Conservation (phyloP, 2,888 invertebrate genomes). For the Bellardia bayeri region DNA sequence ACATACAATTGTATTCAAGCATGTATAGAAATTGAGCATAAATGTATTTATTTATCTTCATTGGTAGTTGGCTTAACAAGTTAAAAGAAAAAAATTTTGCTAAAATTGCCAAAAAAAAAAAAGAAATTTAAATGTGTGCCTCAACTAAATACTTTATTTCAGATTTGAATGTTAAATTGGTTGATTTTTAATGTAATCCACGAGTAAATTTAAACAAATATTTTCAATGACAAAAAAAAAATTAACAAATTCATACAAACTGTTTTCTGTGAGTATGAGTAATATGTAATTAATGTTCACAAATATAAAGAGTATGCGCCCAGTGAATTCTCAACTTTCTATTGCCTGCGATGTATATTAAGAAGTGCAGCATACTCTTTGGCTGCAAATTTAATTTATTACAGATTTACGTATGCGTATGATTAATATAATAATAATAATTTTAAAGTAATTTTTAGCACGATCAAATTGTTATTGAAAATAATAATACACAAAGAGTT, state of each 20-base stretch:
- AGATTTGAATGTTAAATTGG: slow-evolving; percentile 11
- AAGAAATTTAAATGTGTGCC: background rate
- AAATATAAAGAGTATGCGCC: background rate
- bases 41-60: background rate
- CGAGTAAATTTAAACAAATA: background rate
- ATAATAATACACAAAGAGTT: no score
- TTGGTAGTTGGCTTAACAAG: background rate
- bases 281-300: background rate
- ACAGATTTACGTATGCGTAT: background rate
- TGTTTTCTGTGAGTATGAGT: background rate
- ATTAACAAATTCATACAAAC: no score
- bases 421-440: background rate
- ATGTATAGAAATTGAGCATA: background rate
- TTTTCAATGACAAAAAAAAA: background rate
- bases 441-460: no score
- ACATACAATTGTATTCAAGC: no score
- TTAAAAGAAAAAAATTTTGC: background rate
- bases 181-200: background rate
- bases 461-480: no score
- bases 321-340: background rate
- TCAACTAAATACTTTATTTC: background rate
- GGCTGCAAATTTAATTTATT: background rate
- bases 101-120: slow-evolving; percentile 1
- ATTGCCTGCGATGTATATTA: background rate
- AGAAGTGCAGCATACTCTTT: background rate